phyloP scores from a whole-genome alignment of 2,797 vertebrate genomes.

The Zalophus californianus region DNA sequence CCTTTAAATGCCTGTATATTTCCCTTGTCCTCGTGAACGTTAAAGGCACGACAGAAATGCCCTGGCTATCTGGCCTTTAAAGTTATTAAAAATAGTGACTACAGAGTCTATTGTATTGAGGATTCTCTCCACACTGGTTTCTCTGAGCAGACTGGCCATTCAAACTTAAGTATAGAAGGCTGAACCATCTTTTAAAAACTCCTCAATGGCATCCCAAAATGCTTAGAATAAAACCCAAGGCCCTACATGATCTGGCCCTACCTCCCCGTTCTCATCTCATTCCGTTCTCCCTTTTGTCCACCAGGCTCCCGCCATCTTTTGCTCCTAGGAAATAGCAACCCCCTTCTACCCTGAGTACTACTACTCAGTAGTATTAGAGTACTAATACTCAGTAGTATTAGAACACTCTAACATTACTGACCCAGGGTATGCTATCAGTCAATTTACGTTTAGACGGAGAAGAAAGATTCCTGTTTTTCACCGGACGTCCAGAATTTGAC shows the following conservation, averaged over 20 bases:
- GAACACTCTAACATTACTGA: background rate
- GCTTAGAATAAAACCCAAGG: background rate
- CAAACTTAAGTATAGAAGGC: background rate
- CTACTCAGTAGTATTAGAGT: no score
- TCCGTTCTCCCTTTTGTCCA: background rate
- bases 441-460: slow-evolving; percentile 17
- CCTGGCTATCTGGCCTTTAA: background rate
- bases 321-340: background rate
- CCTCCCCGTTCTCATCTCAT: background rate
- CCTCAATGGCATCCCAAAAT: background rate
- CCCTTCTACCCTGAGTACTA: background rate
- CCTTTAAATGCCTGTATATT: background rate
- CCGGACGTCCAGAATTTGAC: background rate
- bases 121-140: background rate
- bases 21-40: background rate
- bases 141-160: background rate
- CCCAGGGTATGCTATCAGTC: background rate
- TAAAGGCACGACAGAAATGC: background rate
- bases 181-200: background rate
- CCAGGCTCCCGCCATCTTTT: background rate
- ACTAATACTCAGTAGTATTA: no score
- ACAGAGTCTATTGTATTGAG: background rate
- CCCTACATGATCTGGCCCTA: background rate
- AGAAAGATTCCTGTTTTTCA: slow-evolving; percentile 26
- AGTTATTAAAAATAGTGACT: background rate